Evolutionary conservation across 2,113 vertebrate genomes (phyloP), one percentile per base, ranked within the genome.

Genomic region (Microcebus lehilahytsara): DNA sequence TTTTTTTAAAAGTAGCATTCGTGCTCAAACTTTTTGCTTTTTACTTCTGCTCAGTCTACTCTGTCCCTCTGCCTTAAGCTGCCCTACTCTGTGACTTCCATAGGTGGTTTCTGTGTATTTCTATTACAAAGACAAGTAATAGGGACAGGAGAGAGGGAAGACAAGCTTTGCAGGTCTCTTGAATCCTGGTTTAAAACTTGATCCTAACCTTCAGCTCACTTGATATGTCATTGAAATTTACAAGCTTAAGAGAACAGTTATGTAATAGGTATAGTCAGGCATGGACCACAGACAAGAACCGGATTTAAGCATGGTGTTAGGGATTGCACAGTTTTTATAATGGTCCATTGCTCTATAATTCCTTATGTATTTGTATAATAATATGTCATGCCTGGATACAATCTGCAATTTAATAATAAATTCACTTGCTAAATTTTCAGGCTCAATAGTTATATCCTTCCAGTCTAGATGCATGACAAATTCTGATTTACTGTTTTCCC

Each of bases 391-490:
- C 95, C 92, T 95, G 66, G 11, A 2, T 83, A 93, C 71, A 95
- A 89, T 96, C 96, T 98, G 84, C 87, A 97, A 95, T 97, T 98
- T 98, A 97, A 96, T 87, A 94, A 66, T 97, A 93, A 96, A 98
- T 97, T 96, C 96, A 88, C 66, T 97, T 96, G 96, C 85, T 74
- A 97, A 96, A 98, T 96, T 95, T 97, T 96, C 89, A 96, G 78
- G 66, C 91, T 97, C 51, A 72, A 2, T 96, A 91, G 81, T 96
- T 89, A 93, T 89, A 97, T 96, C 97, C 89, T 98, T 93, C 81
- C 84, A 77, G 56, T 60, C 93, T 13, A 0, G 91, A 96, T 96
- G 20, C 85, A 95, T 97, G 96, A 95, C 87, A 97, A 95, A 98
- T 98, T 98, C 94, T 96, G 77, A 96, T 93, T 96, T 87, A 95